Conservation (phyloP, 2,888 invertebrate genomes). For the Frankliniella intonsa region DNA sequence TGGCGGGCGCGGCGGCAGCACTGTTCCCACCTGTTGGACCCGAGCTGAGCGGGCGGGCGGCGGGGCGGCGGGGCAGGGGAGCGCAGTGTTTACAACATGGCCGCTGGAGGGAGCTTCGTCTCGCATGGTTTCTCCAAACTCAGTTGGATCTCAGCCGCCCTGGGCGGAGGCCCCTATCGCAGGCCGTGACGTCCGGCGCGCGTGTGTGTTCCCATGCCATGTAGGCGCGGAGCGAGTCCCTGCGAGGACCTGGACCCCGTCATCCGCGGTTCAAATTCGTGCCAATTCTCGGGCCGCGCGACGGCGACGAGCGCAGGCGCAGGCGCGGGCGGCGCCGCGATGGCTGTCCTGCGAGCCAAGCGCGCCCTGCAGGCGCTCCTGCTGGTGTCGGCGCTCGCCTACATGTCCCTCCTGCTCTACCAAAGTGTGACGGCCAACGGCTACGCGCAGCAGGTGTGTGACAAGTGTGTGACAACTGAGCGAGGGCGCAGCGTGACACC, state of each 20-base stretch:
- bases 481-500: constrained; percentile 44
- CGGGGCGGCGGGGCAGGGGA: not conserved
- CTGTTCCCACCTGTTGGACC: not conserved
- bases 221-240: constrained; percentile 1
- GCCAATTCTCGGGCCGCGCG: not conserved
- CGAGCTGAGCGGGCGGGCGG: not conserved
- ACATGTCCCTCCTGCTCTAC: constrained; percentile 59
- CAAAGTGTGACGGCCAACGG: constrained; percentile 52
- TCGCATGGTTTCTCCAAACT: constrained; percentile 22
- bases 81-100: constrained; percentile 18
- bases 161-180: not conserved
- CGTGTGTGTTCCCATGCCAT: constrained; percentile 1
- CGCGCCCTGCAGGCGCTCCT: constrained; percentile 48
- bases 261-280: not conserved
- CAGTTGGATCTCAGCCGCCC: constrained; percentile 15
- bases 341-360: constrained; percentile 29
- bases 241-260: not conserved
- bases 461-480: constrained; percentile 42
- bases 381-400: constrained; percentile 53
- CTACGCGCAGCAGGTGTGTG: constrained; percentile 30
- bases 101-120: not conserved
- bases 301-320: not conserved
- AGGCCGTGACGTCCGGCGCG: not conserved
- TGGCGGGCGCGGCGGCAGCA: not conserved
- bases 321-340: not conserved